Evolutionary conservation across 2,113 vertebrate species (phyloP).

Genomic region (Cnemophilus loriae): DNA sequence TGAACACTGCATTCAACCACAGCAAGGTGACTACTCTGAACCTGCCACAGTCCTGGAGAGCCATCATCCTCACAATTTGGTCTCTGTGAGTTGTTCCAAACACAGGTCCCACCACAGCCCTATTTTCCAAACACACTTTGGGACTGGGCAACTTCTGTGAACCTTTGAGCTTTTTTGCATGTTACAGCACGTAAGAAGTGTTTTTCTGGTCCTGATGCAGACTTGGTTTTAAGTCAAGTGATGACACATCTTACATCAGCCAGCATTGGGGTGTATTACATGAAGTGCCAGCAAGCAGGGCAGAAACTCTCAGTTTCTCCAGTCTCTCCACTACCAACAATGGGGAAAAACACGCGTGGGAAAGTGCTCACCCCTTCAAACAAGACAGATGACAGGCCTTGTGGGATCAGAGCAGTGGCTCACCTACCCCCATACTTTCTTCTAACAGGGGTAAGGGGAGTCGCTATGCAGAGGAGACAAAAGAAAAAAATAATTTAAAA

Average conservation of each 20-base stretch:
- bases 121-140: not conserved
- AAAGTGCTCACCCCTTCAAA: not conserved
- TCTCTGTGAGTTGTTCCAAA: not conserved
- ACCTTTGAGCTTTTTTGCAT: not conserved
- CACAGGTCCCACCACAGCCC: not conserved
- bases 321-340: not conserved
- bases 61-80: not conserved
- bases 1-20: not conserved
- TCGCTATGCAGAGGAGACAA: not conserved
- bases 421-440: not conserved
- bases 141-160: not conserved
- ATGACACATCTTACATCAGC: not conserved
- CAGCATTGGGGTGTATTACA: not conserved
- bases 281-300: not conserved
- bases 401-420: not conserved
- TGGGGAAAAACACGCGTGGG: fast-evolving
- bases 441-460: not conserved
- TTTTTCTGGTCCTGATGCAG: not conserved
- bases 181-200: not conserved
- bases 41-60: not conserved
- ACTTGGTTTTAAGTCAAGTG: not conserved
- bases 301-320: not conserved
- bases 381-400: not conserved
- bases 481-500: not conserved
- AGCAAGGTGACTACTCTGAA: not conserved